Percentiles rank a stretch among this genome's conserved stretches.
phyloP scores from a whole-genome alignment of 1,140 invertebrate species.

The Triops cancriformis region DNA sequence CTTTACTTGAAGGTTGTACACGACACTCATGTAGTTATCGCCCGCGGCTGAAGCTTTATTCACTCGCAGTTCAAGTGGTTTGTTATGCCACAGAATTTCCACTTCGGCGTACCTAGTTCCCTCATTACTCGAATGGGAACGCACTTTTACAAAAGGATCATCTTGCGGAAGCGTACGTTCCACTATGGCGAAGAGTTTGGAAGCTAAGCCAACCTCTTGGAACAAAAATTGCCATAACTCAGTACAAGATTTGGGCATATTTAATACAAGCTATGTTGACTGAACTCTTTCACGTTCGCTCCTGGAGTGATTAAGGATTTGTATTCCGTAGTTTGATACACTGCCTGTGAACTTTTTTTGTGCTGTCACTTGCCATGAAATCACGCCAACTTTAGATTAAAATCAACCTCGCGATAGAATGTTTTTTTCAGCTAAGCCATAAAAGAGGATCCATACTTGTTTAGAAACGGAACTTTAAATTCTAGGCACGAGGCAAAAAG shows the following conservation, averaged over 20 bases:
- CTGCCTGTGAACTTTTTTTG: neutral
- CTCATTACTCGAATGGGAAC: neutral
- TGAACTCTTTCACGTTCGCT: neutral
- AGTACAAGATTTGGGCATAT: neutral
- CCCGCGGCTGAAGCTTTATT: slow-evolving; percentile 15
- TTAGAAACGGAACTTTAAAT: neutral
- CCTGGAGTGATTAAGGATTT: neutral
- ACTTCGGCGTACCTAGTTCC: neutral
- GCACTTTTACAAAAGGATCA: neutral
- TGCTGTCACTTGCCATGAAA: neutral
- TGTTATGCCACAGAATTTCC: neutral
- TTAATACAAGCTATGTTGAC: neutral
- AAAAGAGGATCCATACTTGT: neutral
- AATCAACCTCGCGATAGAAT: neutral
- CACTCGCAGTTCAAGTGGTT: neutral
- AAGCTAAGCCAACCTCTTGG: neutral
- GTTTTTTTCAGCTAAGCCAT: neutral
- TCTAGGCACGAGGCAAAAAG: too few relatives aligned
- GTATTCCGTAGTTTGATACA: neutral
- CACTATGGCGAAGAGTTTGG: neutral
- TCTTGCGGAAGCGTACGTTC: neutral
- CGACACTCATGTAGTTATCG: slow-evolving; percentile 19
- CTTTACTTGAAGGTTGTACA: neutral
- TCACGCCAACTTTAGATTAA: neutral
- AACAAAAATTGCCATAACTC: neutral